Base-by-base conservation (phyloP, 2,113 vertebrate genomes). In the Pseudorectes ferrugineus region DNA sequence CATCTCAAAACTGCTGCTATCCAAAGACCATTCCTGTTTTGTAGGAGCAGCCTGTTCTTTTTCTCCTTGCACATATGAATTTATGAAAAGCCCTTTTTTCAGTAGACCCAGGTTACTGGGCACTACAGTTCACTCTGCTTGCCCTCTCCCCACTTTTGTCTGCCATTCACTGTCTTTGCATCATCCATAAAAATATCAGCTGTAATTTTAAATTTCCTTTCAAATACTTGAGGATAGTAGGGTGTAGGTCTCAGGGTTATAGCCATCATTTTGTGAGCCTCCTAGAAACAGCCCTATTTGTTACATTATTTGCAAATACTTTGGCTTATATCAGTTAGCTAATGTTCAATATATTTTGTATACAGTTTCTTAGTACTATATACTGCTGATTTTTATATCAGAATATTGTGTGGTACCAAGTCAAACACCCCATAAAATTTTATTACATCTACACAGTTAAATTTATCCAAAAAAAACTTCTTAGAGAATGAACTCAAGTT, bases 351-450 rank as follows among this genome's bases (percentile, higher is more conserved):
- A 23, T 35, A 58, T 83, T 94, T 79, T 7, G 2, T 57, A 68
- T 88, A 87, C 11, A 38, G 31, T 76, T 90, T 92, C 45, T 85
- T 46, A 52, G 54, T 76, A 46, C 46, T 40, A 26, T 46, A 77
- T 70, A 71, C 45, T 72, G 31, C 31, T 79, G 71, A 85, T 57
- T 90, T 96, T 94, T 85, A 17, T 70, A 86, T 90, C 92, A 94
- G 29, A 95, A 88, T 80, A 54, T 70, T 88, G 82, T 93, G 63
- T 95, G 75, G 71, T 94, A 96, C 85, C 88, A 88, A 95, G 74
- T 93, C 78, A 96, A 93, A 90, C 82, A 97, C 55, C 33, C 71
- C 67, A 86, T 93, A 94, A 93, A 94, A 86, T 80, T 92, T 93
- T 93, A 92, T 93, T 97, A 66, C 75, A 74, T 86, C 79, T 93